Percentiles rank a stretch among this genome's conserved stretches.
These are phyloP conservation scores for Ips typographus DNA, from an alignment of 1,140 invertebrate species.

Conservation along the genomic window DNA sequence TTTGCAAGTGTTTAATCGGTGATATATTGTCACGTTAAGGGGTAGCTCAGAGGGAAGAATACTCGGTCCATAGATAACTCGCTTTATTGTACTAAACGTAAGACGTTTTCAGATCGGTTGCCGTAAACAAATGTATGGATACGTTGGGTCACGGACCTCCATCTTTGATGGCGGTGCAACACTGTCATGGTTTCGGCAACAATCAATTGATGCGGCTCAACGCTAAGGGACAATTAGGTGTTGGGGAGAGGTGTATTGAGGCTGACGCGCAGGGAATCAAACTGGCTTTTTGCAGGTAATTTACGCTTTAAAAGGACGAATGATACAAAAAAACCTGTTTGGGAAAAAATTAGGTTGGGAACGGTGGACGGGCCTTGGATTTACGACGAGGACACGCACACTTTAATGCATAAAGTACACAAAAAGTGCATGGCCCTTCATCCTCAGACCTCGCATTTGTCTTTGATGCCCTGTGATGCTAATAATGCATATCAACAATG, in stretches of 20 bases:
- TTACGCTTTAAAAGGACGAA: background rate
- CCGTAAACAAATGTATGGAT: conserved; percentile 80
- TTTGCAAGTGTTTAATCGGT: too few relatives aligned
- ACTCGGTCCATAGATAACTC: too few relatives aligned
- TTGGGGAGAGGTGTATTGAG: conserved; percentile 94
- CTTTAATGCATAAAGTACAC: conserved; percentile 75
- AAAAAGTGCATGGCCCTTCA: conserved; percentile 85
- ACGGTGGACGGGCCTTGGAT: conserved; percentile 93
- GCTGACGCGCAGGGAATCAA: conserved; percentile 83
- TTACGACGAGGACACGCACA: conserved; percentile 76
- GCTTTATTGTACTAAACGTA: too few relatives aligned
- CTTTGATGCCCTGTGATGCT: conserved; percentile 76
- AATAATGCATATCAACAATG: conserved; percentile 88
- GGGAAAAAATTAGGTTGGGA: conserved; percentile 55
- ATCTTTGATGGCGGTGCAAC: conserved; percentile 52
- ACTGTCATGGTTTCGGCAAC: conserved; percentile 93
- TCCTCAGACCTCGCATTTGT: conserved; percentile 76
- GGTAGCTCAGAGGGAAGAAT: too few relatives aligned
- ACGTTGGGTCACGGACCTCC: conserved; percentile 58
- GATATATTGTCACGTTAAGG: too few relatives aligned
- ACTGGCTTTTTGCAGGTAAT: conserved; percentile 76
- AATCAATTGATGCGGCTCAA: conserved; percentile 95
- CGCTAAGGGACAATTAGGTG: conserved; percentile 88
- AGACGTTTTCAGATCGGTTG: conserved; percentile 61
- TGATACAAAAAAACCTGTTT: background rate